phyloP scores from a whole-genome alignment of 2,888 invertebrate genomes.

The Ormyrus thymus region DNA sequence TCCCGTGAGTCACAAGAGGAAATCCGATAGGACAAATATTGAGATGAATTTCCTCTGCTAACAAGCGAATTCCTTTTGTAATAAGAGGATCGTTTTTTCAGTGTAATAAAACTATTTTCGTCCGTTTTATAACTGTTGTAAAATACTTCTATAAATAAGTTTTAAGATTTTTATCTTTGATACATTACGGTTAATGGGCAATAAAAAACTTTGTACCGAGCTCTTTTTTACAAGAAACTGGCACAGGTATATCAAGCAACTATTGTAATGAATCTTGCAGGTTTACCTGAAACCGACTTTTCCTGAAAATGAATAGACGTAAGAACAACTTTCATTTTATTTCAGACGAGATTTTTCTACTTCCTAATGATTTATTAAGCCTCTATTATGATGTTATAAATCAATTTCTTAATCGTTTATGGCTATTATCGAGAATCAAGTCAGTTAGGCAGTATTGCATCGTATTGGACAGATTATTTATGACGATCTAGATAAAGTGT shows the following conservation, averaged over 20 bases:
- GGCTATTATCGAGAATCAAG: slow-evolving; percentile 43
- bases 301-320: slow-evolving; percentile 27
- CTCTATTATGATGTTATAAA: slow-evolving; percentile 49
- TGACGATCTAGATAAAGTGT: slow-evolving; percentile 50
- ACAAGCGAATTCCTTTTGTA: too few relatives aligned
- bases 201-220: too few relatives aligned
- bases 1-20: too few relatives aligned
- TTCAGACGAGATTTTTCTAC: slow-evolving; percentile 32
- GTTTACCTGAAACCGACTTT: slow-evolving; percentile 12
- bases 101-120: too few relatives aligned
- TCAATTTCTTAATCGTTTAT: slow-evolving; percentile 44
- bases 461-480: slow-evolving; percentile 49
- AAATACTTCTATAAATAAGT: not conserved
- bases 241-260: not conserved
- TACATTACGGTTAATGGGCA: too few relatives aligned
- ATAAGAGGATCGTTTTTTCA: too few relatives aligned
- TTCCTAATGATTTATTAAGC: slow-evolving; percentile 37
- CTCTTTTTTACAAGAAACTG: not conserved
- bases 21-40: too few relatives aligned
- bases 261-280: not conserved
- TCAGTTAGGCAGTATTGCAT: slow-evolving; percentile 31
- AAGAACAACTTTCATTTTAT: slow-evolving; percentile 32
- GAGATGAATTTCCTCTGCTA: too few relatives aligned
- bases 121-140: too few relatives aligned
- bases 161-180: too few relatives aligned